Base-by-base conservation (phyloP, 30 jellyfish, hydroid and myxozoan genomes). In the Chrysaora quinquecirrha region DNA sequence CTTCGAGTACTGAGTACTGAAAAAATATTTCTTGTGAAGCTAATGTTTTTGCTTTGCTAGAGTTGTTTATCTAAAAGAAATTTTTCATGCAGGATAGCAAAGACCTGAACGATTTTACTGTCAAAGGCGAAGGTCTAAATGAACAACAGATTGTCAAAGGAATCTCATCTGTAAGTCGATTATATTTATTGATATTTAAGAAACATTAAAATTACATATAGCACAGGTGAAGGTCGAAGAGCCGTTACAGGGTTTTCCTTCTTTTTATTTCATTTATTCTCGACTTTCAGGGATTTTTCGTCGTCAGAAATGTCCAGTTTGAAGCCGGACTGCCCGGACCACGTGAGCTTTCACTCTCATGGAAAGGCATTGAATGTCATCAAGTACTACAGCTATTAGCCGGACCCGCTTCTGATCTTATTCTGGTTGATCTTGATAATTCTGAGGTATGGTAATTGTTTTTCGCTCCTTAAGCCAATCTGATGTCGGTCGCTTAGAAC, bases 351-450 rank as follows among this genome's bases (percentile, higher is more conserved):
- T 38, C 65, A 1, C 31, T 86, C 24, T 56, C 24, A 27, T 76
- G 82, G 87, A 77, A 70, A 24, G 87, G 35, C 21, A 27, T 78
- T 48, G 67, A 14, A 14, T 19, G 90, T 34, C 69, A 86, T 65
- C 96, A 86, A 34, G 52, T 73, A 49, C 80, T 86, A 0, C 86
- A 86, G 47, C 66, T 86, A 80, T 31, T 64, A 29, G 62, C 96
- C 0, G 96, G 96, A 1, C 91, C 91, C 4, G 85, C 90, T 1
- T 35, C 54, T 1, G 74, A 70, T 12, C 22, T 86, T 32, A 47
- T 56, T 20, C 82, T 86, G 9, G 82, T 77, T 22, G 82, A 76
- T 48, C 34, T 63, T 2, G 96, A 86, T 30, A 60, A 64, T 22
- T 12, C n/a, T 20, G 81, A 76, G 87, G 96, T 86, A 35, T 1